phyloP scores from a whole-genome alignment of 2,888 invertebrate species.

The Lycia hirtaria region DNA sequence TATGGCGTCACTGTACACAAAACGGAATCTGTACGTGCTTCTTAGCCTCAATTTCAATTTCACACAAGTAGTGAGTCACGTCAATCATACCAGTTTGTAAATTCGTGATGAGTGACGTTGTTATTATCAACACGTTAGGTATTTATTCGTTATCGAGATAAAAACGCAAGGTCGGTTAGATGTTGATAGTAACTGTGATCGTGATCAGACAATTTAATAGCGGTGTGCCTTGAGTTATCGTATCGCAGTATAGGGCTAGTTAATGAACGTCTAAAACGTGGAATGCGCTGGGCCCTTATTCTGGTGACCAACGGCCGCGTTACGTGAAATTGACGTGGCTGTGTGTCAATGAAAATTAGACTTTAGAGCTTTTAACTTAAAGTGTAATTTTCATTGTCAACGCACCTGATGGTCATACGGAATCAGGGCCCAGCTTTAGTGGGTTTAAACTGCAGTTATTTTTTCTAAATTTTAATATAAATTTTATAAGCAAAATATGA shows the following conservation, averaged over 20 bases:
- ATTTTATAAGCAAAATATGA: too few species aligned
- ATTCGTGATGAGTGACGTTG: not conserved
- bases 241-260: not conserved
- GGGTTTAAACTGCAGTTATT: too few species aligned
- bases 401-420: too few species aligned
- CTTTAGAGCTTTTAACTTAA: too few species aligned
- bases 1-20: not conserved
- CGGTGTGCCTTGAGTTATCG: not conserved
- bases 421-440: too few species aligned
- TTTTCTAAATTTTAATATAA: too few species aligned
- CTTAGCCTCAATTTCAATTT: not conserved
- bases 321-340: too few species aligned
- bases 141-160: slow-evolving; percentile 21
- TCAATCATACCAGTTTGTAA: slow-evolving; percentile 7
- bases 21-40: not conserved
- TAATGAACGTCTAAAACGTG: not conserved
- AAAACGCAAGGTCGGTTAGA: slow-evolving; percentile 26
- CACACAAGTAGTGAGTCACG: not conserved
- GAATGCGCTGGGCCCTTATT: too few species aligned
- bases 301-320: too few species aligned
- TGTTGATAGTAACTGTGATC: slow-evolving; percentile 16
- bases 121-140: slow-evolving; percentile 21
- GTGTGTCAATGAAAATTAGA: too few species aligned
- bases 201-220: slow-evolving; percentile 22
- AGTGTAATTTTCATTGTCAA: too few species aligned